These are phyloP conservation scores for Crocuta crocuta DNA, from an alignment of 2,113 vertebrate genomes.

Conservation along the genomic window DNA sequence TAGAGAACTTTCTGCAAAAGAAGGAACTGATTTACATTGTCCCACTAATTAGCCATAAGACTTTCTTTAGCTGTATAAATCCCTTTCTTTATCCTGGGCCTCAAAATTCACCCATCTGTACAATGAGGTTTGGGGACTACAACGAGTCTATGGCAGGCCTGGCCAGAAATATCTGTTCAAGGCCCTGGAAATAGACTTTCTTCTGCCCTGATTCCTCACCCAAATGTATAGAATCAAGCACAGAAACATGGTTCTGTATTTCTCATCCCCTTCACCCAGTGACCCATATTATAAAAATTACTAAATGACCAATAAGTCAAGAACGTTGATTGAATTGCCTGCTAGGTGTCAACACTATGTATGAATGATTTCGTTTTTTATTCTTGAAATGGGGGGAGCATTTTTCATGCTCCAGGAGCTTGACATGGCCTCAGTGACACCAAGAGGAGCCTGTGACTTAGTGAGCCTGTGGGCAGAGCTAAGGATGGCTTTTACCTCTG, in stretches of 20 bases:
- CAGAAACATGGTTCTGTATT: slow-evolving; percentile 24
- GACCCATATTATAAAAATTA: slow-evolving; percentile 1
- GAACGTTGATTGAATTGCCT: neutral
- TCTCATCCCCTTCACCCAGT: neutral
- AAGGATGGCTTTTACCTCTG: neutral
- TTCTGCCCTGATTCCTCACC: neutral
- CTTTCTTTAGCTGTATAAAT: neutral
- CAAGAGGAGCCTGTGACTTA: neutral
- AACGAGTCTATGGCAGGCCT: neutral
- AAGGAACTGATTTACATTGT: neutral
- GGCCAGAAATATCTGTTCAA: neutral
- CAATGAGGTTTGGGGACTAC: neutral
- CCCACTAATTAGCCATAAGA: neutral
- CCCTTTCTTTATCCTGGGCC: neutral
- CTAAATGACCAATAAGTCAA: neutral
- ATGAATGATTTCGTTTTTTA: slow-evolving; percentile 11
- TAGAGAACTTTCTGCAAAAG: slow-evolving; percentile 17
- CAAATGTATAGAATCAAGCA: slow-evolving; percentile 31
- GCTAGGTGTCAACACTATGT: neutral
- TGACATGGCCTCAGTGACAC: neutral
- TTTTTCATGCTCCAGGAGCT: slow-evolving; percentile 13
- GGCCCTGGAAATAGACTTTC: neutral
- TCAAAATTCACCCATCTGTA: slow-evolving; percentile 8
- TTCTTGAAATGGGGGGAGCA: neutral
- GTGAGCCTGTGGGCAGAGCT: slow-evolving; percentile 23